Base-by-base conservation (phyloP, 2,113 vertebrate species). In the Crotalus tigris region DNA sequence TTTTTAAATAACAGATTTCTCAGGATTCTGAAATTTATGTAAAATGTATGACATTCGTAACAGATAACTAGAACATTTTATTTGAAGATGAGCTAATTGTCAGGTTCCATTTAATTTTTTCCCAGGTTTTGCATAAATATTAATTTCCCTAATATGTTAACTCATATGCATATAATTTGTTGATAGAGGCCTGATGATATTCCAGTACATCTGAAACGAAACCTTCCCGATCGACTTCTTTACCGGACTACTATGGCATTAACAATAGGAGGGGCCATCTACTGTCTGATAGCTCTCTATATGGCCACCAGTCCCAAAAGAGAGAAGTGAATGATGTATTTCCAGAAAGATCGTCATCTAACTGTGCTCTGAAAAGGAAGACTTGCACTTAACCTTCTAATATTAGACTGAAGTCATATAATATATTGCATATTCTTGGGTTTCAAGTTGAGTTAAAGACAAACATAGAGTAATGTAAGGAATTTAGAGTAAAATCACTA, bases 201-300 rank as follows among this genome's bases (percentile, higher is more conserved):
- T 61, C 99, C 98, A 5, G 94, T 99, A 58, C 98, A 99, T 96
- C 95, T 99, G 96, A 99, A 99, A 94, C 96, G 98, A 5, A 99
- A 99, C 11, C 91, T 98, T 94, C 98, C 98, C 0, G 99, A 99
- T 96, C 98, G 94, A 94, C 98, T 99, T 91, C 98, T 99, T 75
- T 99, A 99, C 97, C 98, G 99, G 97, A 99, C 98, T 97, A 99
- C 99, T 51, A 99, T 99, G 99, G 99, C 98, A 69, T 98, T 99
- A 93, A 99, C 99, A 0, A 49, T 99, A 85, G 99, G 99, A 49
- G 99, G 99, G 92, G 97, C 98, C 93, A 96, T 99, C 95, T 99
- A 99, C 97, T 99, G 99, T 94, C 96, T 99, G 90, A 90, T 99
- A 89, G 99, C 99, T 1, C 97, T 99, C 89, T 99, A 99, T 97